These are phyloP conservation scores for Picus viridis DNA, from an alignment of 2,797 vertebrate genomes.

Conservation along the genomic window DNA sequence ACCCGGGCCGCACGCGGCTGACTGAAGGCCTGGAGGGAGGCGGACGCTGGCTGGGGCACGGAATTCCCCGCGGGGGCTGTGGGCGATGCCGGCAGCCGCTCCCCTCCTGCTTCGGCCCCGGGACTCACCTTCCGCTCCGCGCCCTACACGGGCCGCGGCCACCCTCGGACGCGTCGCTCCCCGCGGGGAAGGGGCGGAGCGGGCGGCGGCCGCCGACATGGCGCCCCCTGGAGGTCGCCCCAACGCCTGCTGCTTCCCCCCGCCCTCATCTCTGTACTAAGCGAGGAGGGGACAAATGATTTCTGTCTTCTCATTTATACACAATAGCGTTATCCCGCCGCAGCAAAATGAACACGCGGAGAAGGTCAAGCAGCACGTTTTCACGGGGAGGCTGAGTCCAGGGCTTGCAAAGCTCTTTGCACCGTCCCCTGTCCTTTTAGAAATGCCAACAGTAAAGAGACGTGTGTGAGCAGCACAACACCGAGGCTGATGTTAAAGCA, in stretches of 20 bases:
- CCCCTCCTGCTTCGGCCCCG: background rate
- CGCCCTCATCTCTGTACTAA: background rate
- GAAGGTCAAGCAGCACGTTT: background rate
- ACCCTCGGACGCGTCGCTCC: background rate
- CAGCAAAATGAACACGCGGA: fast-evolving
- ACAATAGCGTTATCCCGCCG: no score
- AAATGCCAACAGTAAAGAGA: no score
- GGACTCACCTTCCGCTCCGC: background rate
- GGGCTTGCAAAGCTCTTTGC: background rate
- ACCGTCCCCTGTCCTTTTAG: fast-evolving
- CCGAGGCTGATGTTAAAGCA: fast-evolving
- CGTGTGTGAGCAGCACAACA: no score
- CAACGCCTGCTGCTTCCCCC: background rate
- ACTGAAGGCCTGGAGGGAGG: background rate
- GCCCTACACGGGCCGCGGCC: background rate
- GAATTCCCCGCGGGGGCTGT: no score
- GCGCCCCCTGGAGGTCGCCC: background rate
- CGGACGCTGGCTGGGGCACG: background rate
- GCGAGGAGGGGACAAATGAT: fast-evolving
- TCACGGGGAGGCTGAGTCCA: no score
- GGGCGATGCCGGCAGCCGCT: background rate
- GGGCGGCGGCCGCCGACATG: background rate
- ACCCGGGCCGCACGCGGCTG: background rate
- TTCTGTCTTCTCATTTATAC: no score
- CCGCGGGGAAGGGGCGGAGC: background rate